These are phyloP conservation scores for Chaetophractus vellerosus DNA, from an alignment of 2,797 vertebrate genomes.

Conservation along the genomic window DNA sequence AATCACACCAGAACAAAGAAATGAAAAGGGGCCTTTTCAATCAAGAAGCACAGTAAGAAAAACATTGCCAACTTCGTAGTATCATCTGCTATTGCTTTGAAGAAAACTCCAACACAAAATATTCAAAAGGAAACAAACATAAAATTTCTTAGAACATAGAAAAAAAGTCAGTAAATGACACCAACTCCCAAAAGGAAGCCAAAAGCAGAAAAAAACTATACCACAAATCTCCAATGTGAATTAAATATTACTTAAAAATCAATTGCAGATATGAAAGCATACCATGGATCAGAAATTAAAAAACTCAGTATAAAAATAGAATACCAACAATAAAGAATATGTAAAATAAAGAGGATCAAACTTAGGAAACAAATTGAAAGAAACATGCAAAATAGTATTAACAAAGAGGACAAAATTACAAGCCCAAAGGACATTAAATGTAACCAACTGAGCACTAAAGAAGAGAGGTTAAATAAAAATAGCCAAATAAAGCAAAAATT, in stretches of 20 bases:
- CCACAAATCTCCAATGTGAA: background rate
- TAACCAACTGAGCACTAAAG: background rate
- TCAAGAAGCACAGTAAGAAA: background rate
- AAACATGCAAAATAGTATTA: background rate
- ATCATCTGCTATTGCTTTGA: background rate
- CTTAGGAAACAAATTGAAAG: background rate
- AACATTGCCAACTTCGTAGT: background rate
- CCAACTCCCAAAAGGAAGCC: too few species aligned
- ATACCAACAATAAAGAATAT: background rate
- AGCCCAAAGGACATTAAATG: background rate
- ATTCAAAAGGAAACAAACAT: background rate
- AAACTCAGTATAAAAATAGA: background rate
- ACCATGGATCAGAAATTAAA: background rate
- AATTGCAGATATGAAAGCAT: background rate
- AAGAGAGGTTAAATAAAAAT: background rate
- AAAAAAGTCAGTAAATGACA: background rate
- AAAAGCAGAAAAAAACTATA: background rate
- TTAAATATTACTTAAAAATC: background rate
- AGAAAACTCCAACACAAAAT: background rate
- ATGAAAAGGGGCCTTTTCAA: background rate
- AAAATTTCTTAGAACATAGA: background rate
- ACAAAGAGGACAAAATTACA: background rate
- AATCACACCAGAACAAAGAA: background rate
- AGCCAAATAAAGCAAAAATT: background rate
- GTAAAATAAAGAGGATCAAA: background rate